These are phyloP conservation scores for Festucalex cinctus DNA, from an alignment of 2,113 vertebrate species.

Conservation along the genomic window DNA sequence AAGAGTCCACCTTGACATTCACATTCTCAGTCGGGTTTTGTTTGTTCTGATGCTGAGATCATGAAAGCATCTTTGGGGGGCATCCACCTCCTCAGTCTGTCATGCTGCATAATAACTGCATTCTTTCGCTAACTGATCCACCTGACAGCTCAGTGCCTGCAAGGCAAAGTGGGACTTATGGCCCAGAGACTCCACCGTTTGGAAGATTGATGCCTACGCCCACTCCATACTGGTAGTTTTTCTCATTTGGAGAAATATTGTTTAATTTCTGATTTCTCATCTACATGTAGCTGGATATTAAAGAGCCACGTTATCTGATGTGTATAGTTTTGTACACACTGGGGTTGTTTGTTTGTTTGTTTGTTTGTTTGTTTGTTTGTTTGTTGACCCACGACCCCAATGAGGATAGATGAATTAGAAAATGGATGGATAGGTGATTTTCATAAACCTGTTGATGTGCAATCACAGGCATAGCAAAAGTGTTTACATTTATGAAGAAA, in stretches of 20 bases:
- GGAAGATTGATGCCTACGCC: constrained; percentile 24
- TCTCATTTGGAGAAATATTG: neutral
- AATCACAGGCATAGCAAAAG: neutral
- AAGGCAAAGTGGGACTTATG: constrained; percentile 27
- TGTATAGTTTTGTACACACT: neutral
- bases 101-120: constrained; percentile 55
- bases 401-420: too few relatives aligned
- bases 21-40: neutral
- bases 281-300: neutral
- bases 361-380: too few relatives aligned
- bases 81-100: constrained; percentile 48
- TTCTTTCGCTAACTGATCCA: constrained; percentile 56
- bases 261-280: neutral
- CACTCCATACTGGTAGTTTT: too few relatives aligned
- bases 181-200: constrained; percentile 25
- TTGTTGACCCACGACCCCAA: too few relatives aligned
- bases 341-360: too few relatives aligned
- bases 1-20: neutral
- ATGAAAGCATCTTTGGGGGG: neutral
- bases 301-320: neutral
- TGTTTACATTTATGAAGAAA: neutral
- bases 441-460: neutral
- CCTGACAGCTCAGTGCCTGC: constrained; percentile 68
- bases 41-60: constrained; percentile 6
- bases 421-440: too few relatives aligned